Evolutionary conservation across 2,113 vertebrate species (phyloP).

Genomic region (Manacus vitellinus): DNA sequence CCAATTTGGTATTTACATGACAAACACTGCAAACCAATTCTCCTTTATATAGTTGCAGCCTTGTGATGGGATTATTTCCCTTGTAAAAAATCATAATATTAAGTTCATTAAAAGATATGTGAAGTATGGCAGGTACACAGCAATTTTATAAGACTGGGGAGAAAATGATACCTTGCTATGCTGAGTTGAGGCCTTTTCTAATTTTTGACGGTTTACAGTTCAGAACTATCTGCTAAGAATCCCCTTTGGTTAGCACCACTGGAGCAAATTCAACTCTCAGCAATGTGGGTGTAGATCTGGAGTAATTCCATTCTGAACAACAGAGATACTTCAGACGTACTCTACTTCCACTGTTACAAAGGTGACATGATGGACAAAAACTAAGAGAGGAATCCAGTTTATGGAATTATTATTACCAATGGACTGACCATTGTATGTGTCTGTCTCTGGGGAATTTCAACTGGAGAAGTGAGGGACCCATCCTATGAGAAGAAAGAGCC

Average conservation of each 20-base stretch:
- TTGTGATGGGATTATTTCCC: constrained; percentile 53
- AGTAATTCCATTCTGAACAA: constrained; percentile 23
- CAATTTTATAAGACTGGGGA: constrained; percentile 8
- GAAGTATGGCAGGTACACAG: constrained; percentile 29
- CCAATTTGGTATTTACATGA: constrained; percentile 36
- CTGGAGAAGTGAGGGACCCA: neutral
- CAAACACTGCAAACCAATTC: neutral
- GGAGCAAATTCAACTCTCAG: constrained; percentile 36
- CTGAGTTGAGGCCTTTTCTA: constrained; percentile 32
- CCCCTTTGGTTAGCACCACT: constrained; percentile 20
- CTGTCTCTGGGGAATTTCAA: neutral
- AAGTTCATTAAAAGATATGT: constrained; percentile 48
- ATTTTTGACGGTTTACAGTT: constrained; percentile 53
- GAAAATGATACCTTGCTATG: constrained; percentile 7
- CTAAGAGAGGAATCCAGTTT: neutral
- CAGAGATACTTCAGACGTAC: neutral
- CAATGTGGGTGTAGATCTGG: constrained; percentile 31
- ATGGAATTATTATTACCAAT: neutral
- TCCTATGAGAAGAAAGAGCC: neutral
- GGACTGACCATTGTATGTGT: neutral
- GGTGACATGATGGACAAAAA: neutral
- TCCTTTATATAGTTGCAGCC: constrained; percentile 50
- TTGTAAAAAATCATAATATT: constrained; percentile 53
- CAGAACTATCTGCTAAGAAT: constrained; percentile 14
- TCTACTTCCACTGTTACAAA: neutral